A percentile compares a stretch with the other conserved stretches of the same genome.
Evolutionary conservation across 2,888 invertebrate genomes (phyloP).

Genomic region (Lysandra coridon): DNA sequence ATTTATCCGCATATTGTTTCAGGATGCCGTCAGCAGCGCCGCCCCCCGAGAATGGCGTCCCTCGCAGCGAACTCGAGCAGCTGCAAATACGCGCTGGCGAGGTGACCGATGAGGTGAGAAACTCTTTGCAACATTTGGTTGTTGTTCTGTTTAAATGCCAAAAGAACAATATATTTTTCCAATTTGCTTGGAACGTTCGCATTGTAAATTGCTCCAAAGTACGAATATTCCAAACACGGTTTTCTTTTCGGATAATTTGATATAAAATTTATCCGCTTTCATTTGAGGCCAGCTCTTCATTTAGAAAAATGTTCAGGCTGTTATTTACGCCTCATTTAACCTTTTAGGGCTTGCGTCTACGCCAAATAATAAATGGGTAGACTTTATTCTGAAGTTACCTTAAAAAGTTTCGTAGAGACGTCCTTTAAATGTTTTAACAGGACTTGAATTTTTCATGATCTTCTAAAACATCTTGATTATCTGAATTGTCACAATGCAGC

Average conservation of each 20-base stretch:
- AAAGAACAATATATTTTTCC: no score
- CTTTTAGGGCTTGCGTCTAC: neutral
- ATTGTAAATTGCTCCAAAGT: neutral
- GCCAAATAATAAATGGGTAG: neutral
- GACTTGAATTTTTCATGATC: no score
- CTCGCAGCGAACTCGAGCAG: slow-evolving; percentile 93
- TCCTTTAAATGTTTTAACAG: neutral
- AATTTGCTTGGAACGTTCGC: neutral
- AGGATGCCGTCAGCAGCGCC: slow-evolving; percentile 84
- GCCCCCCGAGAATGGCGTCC: slow-evolving; percentile 83
- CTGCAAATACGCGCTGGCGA: slow-evolving; percentile 91
- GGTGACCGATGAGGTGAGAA: slow-evolving; percentile 92
- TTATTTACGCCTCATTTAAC: neutral
- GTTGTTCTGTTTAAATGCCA: no score
- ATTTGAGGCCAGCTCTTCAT: neutral
- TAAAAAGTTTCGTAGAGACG: neutral
- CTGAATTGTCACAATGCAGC: neutral
- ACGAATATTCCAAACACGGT: no score
- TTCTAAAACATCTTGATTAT: neutral
- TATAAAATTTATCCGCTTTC: neutral
- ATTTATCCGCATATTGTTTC: slow-evolving; percentile 50
- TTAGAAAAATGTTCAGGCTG: neutral
- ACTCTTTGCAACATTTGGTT: neutral
- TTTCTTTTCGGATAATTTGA: neutral
- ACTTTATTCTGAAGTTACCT: neutral